Base-by-base conservation (phyloP, 2,113 vertebrate species). In the Steatornis caripensis region DNA sequence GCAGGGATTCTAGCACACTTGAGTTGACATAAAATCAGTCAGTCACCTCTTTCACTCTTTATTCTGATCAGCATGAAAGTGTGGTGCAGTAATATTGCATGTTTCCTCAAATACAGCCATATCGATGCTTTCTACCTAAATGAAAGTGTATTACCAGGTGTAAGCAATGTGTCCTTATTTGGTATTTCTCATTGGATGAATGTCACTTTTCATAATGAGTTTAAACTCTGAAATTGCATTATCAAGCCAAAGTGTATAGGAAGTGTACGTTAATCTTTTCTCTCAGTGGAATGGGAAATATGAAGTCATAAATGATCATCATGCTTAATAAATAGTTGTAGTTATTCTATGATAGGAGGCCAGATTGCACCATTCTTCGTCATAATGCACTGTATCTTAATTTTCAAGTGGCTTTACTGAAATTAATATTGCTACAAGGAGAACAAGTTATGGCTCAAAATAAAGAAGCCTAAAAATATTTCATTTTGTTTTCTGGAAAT, bases 361-460 rank as follows among this genome's bases (percentile, higher is more conserved):
- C 86, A 92, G 72, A 93, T 87, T 95, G 64, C 30, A 62, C 75
- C 45, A 89, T 95, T 89, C 69, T 75, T 96, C 36, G 69, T 89
- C 43, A 64, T 91, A 96, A 89, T 75, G 74, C 22, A 51, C 6
- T 10, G 24, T 79, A 79, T 82, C 77, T 93, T 85, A 46, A 58
- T 66, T 92, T 95, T 71, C 61, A 78, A 91, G 65, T 45, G 20
- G 10, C 8, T 55, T 18, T 81, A n/a, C 30, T 71, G 43, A 94
- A 95, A 89, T 91, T 89, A 81, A 51, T 91, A 90, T 54, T 66
- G 30, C 34, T 84, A 68, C 43, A 37, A 18, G 27, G 24, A 81
- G 57, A 91, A 64, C 2, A 92, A 82, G 27, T 37, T 79, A 82
- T 32, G 29, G 19, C 11, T 89, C 39, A 87, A 84, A 75, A 81